Evolutionary conservation across 2,797 vertebrate species (phyloP), one percentile per base, ranked within the genome.

Genomic region (Eleutherodactylus coqui): DNA sequence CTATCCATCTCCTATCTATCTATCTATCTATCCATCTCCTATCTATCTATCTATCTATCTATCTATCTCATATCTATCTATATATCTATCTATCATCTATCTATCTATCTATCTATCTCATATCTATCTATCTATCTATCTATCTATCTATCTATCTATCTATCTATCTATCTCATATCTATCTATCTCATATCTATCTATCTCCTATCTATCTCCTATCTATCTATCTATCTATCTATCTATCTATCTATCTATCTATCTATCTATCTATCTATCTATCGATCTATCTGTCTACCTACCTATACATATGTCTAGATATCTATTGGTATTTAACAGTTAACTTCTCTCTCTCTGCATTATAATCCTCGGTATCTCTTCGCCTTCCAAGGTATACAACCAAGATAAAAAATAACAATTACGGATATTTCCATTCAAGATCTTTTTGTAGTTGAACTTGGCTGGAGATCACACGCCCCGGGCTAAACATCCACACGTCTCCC

Each of bases 381-480:
- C 24, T 47, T 51, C 14, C 34, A 82, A 82, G 45, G 64, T 82
- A 70, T 51, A 24, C 60, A 51, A 51, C 17, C 79, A 49, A 81
- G 45, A 69, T 21, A 49, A 49, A 79, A 34, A 55, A 43, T 58
- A 62, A 47, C 70, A 60, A 73, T 72, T 55, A 53, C 67, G 19
- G 67, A 82, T 55, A 82, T 51, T 82, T 72, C 80, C 32, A 38
- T 72, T 85, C 32, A 55, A 70, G 62, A 53, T 60, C 55, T 75
- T 64, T 76, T 75, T 86, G 75, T 72, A 75, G 70, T 62, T 62
- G 83, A 27, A 34, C 70, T 88, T 67, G n/a, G 24, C 29, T 80
- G 75, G 70, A 27, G 79, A 14, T 82, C 58, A 85, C 29, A 69
- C 32, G 47, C 75, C 84, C 79, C 86, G 19, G 53, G 67, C 67